Evolutionary conservation across 2,797 vertebrate species (phyloP).

Genomic region (Typhlichthys subterraneus): DNA sequence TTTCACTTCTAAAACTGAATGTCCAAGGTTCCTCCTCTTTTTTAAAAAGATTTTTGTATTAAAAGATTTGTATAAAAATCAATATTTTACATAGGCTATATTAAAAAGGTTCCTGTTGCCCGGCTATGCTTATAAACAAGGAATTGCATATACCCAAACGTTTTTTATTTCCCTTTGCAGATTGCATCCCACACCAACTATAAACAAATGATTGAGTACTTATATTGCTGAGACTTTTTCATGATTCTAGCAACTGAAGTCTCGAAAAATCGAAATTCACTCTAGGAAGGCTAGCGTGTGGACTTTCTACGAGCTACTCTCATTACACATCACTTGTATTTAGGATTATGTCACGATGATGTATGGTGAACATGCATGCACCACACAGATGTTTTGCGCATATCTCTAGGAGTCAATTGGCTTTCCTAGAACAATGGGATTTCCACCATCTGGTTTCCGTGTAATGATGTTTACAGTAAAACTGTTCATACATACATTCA

Average conservation of each 20-base stretch:
- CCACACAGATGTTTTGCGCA: slow-evolving; percentile 43
- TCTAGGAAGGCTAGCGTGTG: slow-evolving; percentile 59
- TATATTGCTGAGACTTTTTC: slow-evolving; percentile 79
- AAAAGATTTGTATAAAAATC: slow-evolving; percentile 88
- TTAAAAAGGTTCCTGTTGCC: slow-evolving; percentile 82
- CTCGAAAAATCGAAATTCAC: slow-evolving; percentile 70
- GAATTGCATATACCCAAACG: slow-evolving; percentile 85
- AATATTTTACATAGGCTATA: slow-evolving; percentile 83
- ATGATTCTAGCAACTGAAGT: slow-evolving; percentile 66
- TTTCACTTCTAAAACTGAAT: slow-evolving; percentile 73
- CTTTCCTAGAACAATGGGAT: slow-evolving; percentile 78
- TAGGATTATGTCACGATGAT: slow-evolving; percentile 64
- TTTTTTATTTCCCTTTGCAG: slow-evolving; percentile 68
- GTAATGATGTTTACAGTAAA: slow-evolving; percentile 93
- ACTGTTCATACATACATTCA: slow-evolving; percentile 86
- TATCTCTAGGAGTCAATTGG: slow-evolving; percentile 54
- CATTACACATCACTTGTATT: slow-evolving; percentile 65
- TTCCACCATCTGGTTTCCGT: slow-evolving; percentile 94
- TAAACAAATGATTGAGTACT: slow-evolving; percentile 74
- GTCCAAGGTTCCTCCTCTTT: slow-evolving; percentile 72
- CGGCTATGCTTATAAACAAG: slow-evolving; percentile 81
- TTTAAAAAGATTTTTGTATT: slow-evolving; percentile 82
- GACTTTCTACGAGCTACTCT: slow-evolving; percentile 66
- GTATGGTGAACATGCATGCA: slow-evolving; percentile 62
- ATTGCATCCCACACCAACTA: slow-evolving; percentile 76